Conservation (phyloP, 1,140 invertebrate genomes). For the Teleopsis dalmanni region DNA sequence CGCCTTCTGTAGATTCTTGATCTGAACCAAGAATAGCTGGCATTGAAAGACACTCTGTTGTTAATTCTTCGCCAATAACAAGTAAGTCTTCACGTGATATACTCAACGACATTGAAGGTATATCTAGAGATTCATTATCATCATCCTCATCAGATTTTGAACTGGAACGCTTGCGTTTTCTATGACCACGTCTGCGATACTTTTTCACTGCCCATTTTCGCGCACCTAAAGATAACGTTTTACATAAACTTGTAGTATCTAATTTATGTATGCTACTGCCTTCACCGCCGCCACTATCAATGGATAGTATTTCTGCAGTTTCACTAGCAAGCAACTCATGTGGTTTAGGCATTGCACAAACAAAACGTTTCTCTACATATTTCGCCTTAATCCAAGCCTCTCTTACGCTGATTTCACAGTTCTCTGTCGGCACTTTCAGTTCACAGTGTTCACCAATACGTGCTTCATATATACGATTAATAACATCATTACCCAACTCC, state of each 20-base stretch:
- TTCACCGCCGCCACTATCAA: conserved; percentile 25
- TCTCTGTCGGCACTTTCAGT: conserved; percentile 59
- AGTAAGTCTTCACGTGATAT: conserved; percentile 41
- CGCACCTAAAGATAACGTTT: conserved; percentile 31
- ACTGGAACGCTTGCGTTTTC: conserved; percentile 14
- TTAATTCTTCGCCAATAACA: conserved; percentile 37
- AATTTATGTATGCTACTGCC: no score
- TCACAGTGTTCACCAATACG: conserved; percentile 55
- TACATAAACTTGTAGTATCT: conserved; percentile 20
- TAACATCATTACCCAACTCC: conserved; percentile 81
- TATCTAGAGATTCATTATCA: conserved; percentile 39
- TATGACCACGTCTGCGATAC: conserved; percentile 43
- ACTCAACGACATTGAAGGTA: conserved; percentile 41
- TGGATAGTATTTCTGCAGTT: conserved; percentile 36
- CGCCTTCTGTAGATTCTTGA: conserved; percentile 71
- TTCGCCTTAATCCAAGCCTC: conserved; percentile 73
- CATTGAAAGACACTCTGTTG: conserved; percentile 61
- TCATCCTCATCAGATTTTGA: conserved; percentile 31
- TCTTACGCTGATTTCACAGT: conserved; percentile 63
- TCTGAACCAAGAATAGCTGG: conserved; percentile 53
- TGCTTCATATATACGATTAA: conserved; percentile 87
- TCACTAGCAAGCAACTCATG: conserved; percentile 33
- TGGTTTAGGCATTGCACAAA: conserved; percentile 43
- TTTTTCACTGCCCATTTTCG: conserved; percentile 62
- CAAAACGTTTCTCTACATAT: conserved; percentile 61